Base-by-base conservation (phyloP, 2,888 invertebrate species). In the Sphaerophoria taeniata region DNA sequence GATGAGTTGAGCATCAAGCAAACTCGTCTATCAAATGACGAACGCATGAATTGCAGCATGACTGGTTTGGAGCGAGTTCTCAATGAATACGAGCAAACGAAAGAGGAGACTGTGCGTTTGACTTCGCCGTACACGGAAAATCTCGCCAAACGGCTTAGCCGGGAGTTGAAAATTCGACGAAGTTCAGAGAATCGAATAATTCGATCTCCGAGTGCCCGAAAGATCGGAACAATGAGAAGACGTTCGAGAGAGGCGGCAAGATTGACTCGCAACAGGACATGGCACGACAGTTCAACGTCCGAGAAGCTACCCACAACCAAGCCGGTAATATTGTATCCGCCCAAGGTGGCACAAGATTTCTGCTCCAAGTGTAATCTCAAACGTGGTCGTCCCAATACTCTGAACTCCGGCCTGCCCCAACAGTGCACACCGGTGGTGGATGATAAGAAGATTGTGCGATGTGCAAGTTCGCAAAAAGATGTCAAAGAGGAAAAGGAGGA, bases 141-240 rank as follows among this genome's bases (percentile, higher is more conserved):
- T 84, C 91, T 96, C 80, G 96, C 96, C 3, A 94, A 94, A 79
- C 93, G 95, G 79, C 91, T 96, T 53, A 95, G 95, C 88, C 94
- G 94, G 89, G 96, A 96, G 90, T 90, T 96, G 56, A 95, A 96
- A 90, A 96, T 96, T 74, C 92, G 96, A 76, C 94, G 95, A 56
- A 95, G 94, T 78, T 93, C 93, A 45, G 95, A 96, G 88, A 93
- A 94, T 67, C 95, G 95, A 89, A 93, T 96, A 6, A 95, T 96
- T 82, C 92, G 96, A 87, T 96, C 96, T 0, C 97, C 96, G 0
- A 96, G 96, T 90, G 96, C 96, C 1, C 93, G 96, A 67, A 96
- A 96, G 93, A 97, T 96, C 78, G 96, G 96, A 24, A 94, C 94
- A 7, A 94, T 96, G 87, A 92, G 96, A 89, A 93, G 96, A 60